Base-by-base conservation (phyloP, 1,140 invertebrate genomes). In the Piezodorus guildinii region DNA sequence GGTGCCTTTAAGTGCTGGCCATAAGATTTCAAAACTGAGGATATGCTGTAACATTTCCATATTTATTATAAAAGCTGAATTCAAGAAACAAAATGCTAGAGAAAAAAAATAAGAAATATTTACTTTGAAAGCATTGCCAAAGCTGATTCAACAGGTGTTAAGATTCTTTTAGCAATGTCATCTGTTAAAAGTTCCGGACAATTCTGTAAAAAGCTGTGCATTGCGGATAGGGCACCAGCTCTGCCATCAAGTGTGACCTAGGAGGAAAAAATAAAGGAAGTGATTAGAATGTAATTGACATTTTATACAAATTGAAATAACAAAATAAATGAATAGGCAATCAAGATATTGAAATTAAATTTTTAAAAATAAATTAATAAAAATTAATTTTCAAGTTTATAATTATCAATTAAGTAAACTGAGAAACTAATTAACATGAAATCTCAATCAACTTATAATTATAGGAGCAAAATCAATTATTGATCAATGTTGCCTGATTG, bases 61-160 rank as follows among this genome's bases (percentile, higher is more conserved):
- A 58, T 4, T 27, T 27, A 27, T 1, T 27, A 27, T 21, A n/a
- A 12, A 21, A 52, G 30, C 15, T 17, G 30, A 58, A 58, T 3
- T 27, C n/a, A 58, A 27, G 1, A 10, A 58, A 15, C 17, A 25
- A 19, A 21, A 6, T 49, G 17, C 14, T 49, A 1, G 14, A 49
- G 27, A 43, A 23, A 17, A 51, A 60, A 80, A 80, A 49, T n/a
- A 49, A 46, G 15, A n/a, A 17, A 6, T 49, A 49, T 49, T 81
- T 79, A 96, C 93, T 94, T 94, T 54, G 88, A 86, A 65, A 97
- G 78, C 85, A 98, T 96, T 16, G 89, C 88, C 15, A 98, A 80
- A 34, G 94, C 94, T 69, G 91, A 91, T 77, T 97, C 94, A 63
- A 98, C 88, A 1, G 95, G 94, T 6, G 88, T 85, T 3, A 97